Percentiles rank a stretch among this genome's conserved stretches.
phyloP scores from a whole-genome alignment of 1,140 invertebrate genomes.

The Thaumatotibia leucotreta region DNA sequence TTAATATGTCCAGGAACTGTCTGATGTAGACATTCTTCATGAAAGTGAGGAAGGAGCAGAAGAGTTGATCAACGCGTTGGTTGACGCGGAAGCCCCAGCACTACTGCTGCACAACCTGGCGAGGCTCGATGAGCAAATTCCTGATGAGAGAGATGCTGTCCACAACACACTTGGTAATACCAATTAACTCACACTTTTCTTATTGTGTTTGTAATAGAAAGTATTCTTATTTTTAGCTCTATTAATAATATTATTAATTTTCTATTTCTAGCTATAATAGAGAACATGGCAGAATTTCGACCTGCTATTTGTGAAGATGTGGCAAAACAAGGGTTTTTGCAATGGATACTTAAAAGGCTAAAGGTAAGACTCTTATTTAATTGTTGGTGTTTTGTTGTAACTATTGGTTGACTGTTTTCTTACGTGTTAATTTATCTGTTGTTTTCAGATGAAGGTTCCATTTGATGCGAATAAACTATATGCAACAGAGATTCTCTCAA shows the following conservation, averaged over 20 bases:
- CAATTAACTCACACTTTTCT: too few relatives aligned
- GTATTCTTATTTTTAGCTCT: too few relatives aligned
- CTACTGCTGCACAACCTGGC: conserved; percentile 95
- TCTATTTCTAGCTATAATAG: conserved; percentile 83
- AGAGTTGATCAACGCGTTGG: conserved; percentile 85
- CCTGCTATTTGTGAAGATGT: conserved; percentile 90
- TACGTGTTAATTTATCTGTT: conserved; percentile 17
- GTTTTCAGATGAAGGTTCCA: conserved; percentile 80
- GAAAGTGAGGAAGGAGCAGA: conserved; percentile 92
- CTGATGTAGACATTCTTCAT: conserved; percentile 96
- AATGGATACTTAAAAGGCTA: conserved; percentile 94
- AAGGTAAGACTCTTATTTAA: conserved; percentile 79
- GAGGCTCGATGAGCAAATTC: conserved; percentile 93
- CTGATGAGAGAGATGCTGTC: conserved; percentile 97
- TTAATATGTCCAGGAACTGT: conserved; percentile 86
- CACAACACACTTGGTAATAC: conserved; percentile 91
- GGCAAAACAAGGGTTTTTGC: conserved; percentile 91
- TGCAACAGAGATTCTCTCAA: conserved; percentile 96
- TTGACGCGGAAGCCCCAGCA: conserved; percentile 94
- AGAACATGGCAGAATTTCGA: conserved; percentile 95
- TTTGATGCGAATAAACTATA: conserved; percentile 99
- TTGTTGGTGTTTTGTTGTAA: too few relatives aligned
- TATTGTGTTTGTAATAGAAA: too few relatives aligned
- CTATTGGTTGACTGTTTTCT: too few relatives aligned
- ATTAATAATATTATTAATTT: conserved; percentile 16